Evolutionary conservation across 2,797 vertebrate species (phyloP).

Genomic region (Lepus oiostolus): DNA sequence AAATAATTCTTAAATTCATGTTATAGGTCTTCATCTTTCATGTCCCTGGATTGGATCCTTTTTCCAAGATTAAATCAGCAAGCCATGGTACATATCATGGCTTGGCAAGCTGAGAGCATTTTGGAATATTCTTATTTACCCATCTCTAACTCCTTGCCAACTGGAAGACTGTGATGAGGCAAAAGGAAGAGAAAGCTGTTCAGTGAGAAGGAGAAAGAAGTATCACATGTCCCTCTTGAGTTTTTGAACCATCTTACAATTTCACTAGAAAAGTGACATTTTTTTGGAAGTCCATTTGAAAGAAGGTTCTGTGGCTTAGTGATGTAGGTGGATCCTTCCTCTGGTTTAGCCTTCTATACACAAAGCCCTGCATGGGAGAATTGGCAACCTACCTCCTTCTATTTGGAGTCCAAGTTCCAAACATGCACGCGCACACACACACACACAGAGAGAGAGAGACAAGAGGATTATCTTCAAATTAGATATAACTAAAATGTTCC

Average conservation of each 20-base stretch:
- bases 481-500: neutral
- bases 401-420: conserved; percentile 30
- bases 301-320: neutral
- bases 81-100: conserved; percentile 20
- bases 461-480: conserved; percentile 23
- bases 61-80: conserved; percentile 62
- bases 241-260: conserved; percentile 28
- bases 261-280: conserved; percentile 25
- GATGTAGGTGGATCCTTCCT: neutral
- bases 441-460: neutral
- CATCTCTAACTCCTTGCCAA: conserved; percentile 44
- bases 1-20: conserved; percentile 66
- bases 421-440: neutral
- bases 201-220: conserved; percentile 48
- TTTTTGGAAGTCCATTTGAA: conserved; percentile 48
- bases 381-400: neutral
- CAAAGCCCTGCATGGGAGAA: neutral
- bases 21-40: conserved; percentile 47
- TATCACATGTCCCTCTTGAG: conserved; percentile 10
- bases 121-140: conserved; percentile 58
- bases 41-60: conserved; percentile 27
- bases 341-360: neutral
- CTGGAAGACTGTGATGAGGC: conserved; percentile 11
- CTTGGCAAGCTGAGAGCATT: conserved; percentile 64
- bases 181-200: conserved; percentile 55